Base-by-base conservation (phyloP, 2,888 invertebrate genomes). In the Caenorhabditis sp. region DNA sequence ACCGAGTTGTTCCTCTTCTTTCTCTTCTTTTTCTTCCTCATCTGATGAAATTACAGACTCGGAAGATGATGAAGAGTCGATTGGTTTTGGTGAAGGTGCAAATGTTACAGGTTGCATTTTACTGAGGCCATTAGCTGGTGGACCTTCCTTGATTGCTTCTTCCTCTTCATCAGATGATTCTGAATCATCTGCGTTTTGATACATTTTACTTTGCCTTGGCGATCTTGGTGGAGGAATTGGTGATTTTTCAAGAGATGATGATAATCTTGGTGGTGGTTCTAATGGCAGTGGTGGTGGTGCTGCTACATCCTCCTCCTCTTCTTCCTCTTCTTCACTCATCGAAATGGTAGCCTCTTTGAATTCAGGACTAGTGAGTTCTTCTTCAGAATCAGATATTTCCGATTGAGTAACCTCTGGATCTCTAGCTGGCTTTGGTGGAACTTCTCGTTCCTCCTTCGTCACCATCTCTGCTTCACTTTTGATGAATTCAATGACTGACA, bases 401-500 rank as follows among this genome's bases (percentile, higher is more conserved):
- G 72, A 72, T 43, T 62, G 63, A 14, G 67, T 73, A 8, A 69
- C 69, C 57, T 63, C 63, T 12, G 68, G 68, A 26, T 25, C n/a
- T n/a, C 36, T 4, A 8, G 36, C 38, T 38, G 59, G 25, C 14
- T 43, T 43, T 43, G 12, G 43, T 38, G 17, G 20, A 10, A 7
- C 53, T 20, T 52, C 26, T 50, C 1, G 14, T 14, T 50, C 50
- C 12, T 26, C 50, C 31, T 49, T 43, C 3, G 43, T 21, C 5
- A 50, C 53, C 1, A 27, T 23, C 7, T 62, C 52, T n/a, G 63
- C 66, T 10, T 66, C 73, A 59, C 65, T 65, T 66, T 60, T 25
- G 8, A 73, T 66, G 52, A 73, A 73, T 56, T 73, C 73, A 23
- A 66, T 65, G 10, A 73, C 73, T 1, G 73, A 69, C 68, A 73